These are phyloP conservation scores for Tenualosa ilisha DNA, from an alignment of 2,797 vertebrate genomes.

Conservation along the genomic window DNA sequence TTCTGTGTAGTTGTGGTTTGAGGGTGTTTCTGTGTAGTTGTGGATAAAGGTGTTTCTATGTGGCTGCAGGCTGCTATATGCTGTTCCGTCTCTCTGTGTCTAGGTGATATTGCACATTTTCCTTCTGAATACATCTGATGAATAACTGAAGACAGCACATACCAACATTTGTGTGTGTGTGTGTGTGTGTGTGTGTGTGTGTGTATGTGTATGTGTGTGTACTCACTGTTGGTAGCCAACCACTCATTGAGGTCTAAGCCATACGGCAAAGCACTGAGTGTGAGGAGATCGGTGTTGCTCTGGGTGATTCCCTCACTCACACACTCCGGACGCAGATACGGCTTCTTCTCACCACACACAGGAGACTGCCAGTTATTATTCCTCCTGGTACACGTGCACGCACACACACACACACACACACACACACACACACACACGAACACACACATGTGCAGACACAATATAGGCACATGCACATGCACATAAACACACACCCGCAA, in stretches of 20 bases:
- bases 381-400: conserved; percentile 44
- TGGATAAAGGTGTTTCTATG: neutral
- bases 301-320: conserved; percentile 68
- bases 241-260: conserved; percentile 74
- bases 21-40: no score
- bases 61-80: neutral
- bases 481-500: neutral
- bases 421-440: conserved; percentile 25
- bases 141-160: no score
- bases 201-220: neutral
- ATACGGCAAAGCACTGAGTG: conserved; percentile 68
- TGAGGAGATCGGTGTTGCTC: conserved; percentile 56
- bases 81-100: neutral
- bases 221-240: conserved; percentile 79
- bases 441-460: neutral
- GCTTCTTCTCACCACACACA: conserved; percentile 66
- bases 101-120: no score
- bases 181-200: neutral
- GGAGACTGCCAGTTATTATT: conserved; percentile 51
- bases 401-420: conserved; percentile 33
- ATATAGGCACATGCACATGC: neutral
- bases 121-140: no score
- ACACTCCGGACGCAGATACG: conserved; percentile 71
- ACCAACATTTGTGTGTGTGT: neutral
- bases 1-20: no score